Evolutionary conservation across 2,113 vertebrate genomes (phyloP), one percentile per base, ranked within the genome.

Genomic region (Sinocyclocheilus grahami): DNA sequence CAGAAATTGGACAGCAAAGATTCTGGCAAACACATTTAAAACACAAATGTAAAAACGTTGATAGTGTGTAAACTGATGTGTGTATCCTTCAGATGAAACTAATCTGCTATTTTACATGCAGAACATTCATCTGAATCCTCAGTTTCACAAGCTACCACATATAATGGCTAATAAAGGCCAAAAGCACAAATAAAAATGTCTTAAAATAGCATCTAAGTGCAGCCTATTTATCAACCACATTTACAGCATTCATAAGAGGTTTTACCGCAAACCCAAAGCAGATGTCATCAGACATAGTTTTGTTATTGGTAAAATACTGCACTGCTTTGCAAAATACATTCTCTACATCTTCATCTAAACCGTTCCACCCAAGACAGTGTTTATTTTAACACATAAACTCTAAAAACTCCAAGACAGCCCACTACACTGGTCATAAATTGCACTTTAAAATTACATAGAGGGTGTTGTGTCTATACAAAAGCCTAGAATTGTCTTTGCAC

Each of bases 361-460:
- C 6, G 55, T n/a, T 39, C 58, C 33, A 63, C 78, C 58, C 78
- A 46, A 80, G 58, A 80, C 20, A 42, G 7, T 9, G 20, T 46
- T 79, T 79, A 80, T 80, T 63, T 42, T 14, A 78, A 78, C 27
- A 60, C 51, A 78, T n/a, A 78, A 80, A 80, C 37, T 78, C 76
- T 42, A 24, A 83, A 88, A 78, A 78, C 5, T 33, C 72, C 46
- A 71, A 39, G 37, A 72, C 78, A 13, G 24, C 78, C 76, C 62
- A 60, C 76, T 51, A 30, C 16, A 46, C 55, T 75, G 85, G 86
- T 86, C 72, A 84, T 78, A 86, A 74, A 79, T 33, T 76, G 63
- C 48, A 83, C 87, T 65, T 78, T 78, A 63, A 80, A 67, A 85
- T 78, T 46, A 84, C 53, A 86, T 14, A 48, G 75, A 75, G 46